These are phyloP conservation scores for Tyrannus savana DNA, from an alignment of 2,113 vertebrate genomes.

Conservation along the genomic window DNA sequence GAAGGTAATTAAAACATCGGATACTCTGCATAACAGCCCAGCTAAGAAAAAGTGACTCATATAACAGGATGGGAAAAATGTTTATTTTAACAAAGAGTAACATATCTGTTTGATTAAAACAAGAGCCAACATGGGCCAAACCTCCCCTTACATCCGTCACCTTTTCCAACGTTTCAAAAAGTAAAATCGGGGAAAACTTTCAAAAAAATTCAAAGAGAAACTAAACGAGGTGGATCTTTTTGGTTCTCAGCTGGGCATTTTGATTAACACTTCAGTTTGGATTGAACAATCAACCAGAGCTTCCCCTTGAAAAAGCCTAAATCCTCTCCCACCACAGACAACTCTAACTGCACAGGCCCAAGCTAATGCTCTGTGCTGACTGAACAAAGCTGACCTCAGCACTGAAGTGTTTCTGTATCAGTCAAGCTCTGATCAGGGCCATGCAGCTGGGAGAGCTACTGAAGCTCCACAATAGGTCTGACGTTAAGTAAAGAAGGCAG, in stretches of 20 bases:
- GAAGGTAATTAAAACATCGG: conserved; percentile 32
- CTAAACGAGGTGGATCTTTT: neutral
- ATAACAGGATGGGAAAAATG: neutral
- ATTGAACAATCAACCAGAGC: neutral
- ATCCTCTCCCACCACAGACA: neutral
- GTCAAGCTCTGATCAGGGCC: neutral
- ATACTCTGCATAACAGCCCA: neutral
- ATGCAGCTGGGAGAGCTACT: neutral
- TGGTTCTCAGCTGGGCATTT: neutral
- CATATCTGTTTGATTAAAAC: neutral
- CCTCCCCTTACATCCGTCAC: neutral
- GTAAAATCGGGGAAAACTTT: neutral
- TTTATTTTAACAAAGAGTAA: conserved; percentile 20
- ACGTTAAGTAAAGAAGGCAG: neutral
- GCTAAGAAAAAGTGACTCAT: conserved; percentile 37
- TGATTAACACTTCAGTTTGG: neutral
- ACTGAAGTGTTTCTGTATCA: neutral
- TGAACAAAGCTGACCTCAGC: neutral
- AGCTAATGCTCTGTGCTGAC: neutral
- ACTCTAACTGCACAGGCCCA: neutral
- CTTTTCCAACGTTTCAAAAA: neutral
- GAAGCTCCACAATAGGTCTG: conserved; percentile 16
- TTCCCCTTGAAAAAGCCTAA: neutral
- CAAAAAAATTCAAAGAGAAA: neutral
- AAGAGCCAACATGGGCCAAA: neutral